These are phyloP conservation scores for Drosophila sp. DNA, from an alignment of 1,140 invertebrate species.

Conservation along the genomic window DNA sequence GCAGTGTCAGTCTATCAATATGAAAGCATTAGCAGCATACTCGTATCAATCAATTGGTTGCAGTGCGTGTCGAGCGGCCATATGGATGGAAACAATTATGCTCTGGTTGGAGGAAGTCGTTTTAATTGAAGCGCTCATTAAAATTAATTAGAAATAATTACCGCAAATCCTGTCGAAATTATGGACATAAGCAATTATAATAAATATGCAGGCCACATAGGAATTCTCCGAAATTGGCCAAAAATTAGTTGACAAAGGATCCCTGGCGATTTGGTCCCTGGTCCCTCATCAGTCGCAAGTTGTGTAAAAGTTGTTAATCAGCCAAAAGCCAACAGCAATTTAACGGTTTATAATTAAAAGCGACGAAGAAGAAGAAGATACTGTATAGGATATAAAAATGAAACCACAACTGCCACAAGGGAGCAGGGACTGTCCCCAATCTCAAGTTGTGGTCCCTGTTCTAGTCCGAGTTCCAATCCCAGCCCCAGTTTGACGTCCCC, in stretches of 20 bases:
- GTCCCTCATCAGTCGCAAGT: slow-evolving; percentile 1
- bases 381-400: neutral
- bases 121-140: slow-evolving; percentile 49
- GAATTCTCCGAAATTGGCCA: slow-evolving; percentile 24
- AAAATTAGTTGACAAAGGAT: slow-evolving; percentile 25
- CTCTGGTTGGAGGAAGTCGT: neutral
- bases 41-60: slow-evolving; percentile 9
- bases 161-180: slow-evolving; percentile 26
- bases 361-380: neutral
- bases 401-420: slow-evolving; percentile 13
- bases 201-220: neutral
- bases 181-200: slow-evolving; percentile 35
- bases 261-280: neutral
- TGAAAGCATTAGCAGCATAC: slow-evolving; percentile 1
- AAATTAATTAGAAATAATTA: slow-evolving; percentile 68
- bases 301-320: slow-evolving; percentile 55
- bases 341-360: slow-evolving; percentile 51
- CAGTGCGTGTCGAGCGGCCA: neutral
- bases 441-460: neutral
- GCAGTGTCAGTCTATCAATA: slow-evolving; percentile 48
- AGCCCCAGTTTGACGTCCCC: slow-evolving; percentile 5
- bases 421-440: neutral
- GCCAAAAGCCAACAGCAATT: slow-evolving; percentile 42
- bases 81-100: slow-evolving; percentile 3
- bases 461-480: neutral